Evolutionary conservation across 2,797 vertebrate species (phyloP).

Genomic region (Heterohyrax brucei): DNA sequence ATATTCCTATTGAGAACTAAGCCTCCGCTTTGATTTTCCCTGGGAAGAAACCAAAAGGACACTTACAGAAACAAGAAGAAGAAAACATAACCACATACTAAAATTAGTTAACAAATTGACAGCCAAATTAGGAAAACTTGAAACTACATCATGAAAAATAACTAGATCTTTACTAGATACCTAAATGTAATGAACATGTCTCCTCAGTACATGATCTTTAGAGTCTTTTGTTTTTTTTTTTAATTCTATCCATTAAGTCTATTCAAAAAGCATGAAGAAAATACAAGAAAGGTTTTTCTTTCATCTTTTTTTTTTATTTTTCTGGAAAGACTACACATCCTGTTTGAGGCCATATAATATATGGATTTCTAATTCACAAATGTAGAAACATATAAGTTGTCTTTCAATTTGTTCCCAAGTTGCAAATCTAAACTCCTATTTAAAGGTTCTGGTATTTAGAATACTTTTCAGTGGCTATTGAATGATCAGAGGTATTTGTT

Average conservation of each 20-base stretch:
- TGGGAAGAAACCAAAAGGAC: slow-evolving; percentile 61
- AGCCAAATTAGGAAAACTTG: neutral
- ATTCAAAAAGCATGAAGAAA: slow-evolving; percentile 46
- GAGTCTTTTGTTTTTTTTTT: neutral
- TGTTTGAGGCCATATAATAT: slow-evolving; percentile 33
- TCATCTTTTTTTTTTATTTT: neutral
- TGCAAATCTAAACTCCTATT: slow-evolving; percentile 47
- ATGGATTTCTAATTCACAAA: slow-evolving; percentile 36
- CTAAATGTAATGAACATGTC: neutral
- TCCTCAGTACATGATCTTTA: neutral
- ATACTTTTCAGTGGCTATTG: neutral
- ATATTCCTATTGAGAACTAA: slow-evolving; percentile 52
- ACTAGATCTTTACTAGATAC: neutral
- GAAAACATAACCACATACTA: slow-evolving; percentile 18
- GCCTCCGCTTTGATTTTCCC: slow-evolving; percentile 24
- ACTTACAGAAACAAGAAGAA: neutral
- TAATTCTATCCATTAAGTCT: slow-evolving; percentile 45
- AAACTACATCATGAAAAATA: neutral
- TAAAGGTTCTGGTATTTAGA: neutral
- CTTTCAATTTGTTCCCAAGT: neutral
- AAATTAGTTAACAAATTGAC: slow-evolving; percentile 1
- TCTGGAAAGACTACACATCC: neutral
- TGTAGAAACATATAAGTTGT: slow-evolving; percentile 3
- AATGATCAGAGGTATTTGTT: slow-evolving; percentile 25
- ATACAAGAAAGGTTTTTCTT: neutral